These are phyloP conservation scores for Seriola quinqueradiata DNA, from an alignment of 2,113 vertebrate species.

Conservation along the genomic window DNA sequence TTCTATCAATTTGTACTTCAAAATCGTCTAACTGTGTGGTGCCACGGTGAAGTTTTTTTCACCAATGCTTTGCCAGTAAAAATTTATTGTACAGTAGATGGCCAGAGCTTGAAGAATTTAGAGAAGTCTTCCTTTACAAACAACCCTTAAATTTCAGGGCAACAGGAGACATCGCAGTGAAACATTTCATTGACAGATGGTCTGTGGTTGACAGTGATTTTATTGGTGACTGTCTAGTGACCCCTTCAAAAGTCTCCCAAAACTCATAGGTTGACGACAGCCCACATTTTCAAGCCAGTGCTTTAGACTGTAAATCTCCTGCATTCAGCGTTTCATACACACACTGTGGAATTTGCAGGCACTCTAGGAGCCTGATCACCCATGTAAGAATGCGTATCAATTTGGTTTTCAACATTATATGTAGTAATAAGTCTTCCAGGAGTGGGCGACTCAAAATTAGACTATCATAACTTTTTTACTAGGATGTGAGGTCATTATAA, in stretches of 20 bases:
- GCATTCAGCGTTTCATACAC: background rate
- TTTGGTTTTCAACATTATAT: background rate
- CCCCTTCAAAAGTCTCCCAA: constrained; percentile 15
- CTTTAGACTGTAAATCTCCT: constrained; percentile 21
- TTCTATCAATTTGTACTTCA: background rate
- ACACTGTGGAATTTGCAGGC: constrained; percentile 9
- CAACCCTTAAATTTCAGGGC: constrained; percentile 16
- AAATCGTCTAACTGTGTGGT: background rate
- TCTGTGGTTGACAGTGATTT: constrained; percentile 8
- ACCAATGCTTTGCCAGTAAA: background rate
- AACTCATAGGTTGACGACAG: constrained; percentile 28
- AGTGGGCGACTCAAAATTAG: background rate
- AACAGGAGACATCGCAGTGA: constrained; percentile 6
- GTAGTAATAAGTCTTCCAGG: background rate
- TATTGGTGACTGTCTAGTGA: constrained; percentile 20
- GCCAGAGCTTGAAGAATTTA: background rate
- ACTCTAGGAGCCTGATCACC: constrained; percentile 5
- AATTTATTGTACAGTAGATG: background rate
- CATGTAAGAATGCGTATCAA: constrained; percentile 1
- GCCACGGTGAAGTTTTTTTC: background rate
- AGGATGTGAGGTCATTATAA: background rate
- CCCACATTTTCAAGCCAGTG: constrained; percentile 1
- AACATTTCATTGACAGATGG: constrained; percentile 32
- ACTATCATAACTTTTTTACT: background rate
- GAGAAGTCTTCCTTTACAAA: constrained; percentile 1